Evolutionary conservation across 2,797 vertebrate species (phyloP).

Genomic region (Sebastes diploproa): DNA sequence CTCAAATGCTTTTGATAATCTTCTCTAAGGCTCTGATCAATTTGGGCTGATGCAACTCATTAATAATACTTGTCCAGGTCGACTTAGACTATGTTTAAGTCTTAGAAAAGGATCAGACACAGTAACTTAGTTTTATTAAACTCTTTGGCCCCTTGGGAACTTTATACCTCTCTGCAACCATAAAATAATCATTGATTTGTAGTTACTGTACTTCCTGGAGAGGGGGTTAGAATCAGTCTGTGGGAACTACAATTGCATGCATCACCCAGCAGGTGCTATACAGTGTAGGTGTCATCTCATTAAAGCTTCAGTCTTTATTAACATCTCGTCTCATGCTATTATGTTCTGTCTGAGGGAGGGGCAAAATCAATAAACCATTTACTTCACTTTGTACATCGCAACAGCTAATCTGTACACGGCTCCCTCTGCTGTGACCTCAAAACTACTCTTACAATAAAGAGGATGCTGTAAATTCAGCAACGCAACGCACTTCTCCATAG

Average conservation of each 20-base stretch:
- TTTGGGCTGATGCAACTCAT: slow-evolving; percentile 75
- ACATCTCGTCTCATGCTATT: slow-evolving; percentile 52
- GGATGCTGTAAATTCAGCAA: slow-evolving; percentile 20
- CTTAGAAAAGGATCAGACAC: slow-evolving; percentile 56
- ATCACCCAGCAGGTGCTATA: slow-evolving; percentile 28
- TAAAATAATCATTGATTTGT: slow-evolving; percentile 23
- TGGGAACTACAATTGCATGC: slow-evolving; percentile 16
- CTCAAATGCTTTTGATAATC: slow-evolving; percentile 81
- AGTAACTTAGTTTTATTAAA: slow-evolving; percentile 39
- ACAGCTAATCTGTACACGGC: slow-evolving; percentile 42
- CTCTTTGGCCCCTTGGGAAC: slow-evolving; percentile 10
- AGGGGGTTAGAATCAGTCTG: neutral
- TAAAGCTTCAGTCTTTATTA: slow-evolving; percentile 67
- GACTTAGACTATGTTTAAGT: slow-evolving; percentile 56
- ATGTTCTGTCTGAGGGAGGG: slow-evolving; percentile 35
- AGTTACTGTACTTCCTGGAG: slow-evolving; percentile 4
- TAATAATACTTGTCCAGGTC: slow-evolving; percentile 67
- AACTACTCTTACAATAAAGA: slow-evolving; percentile 31
- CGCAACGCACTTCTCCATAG: slow-evolving; percentile 9
- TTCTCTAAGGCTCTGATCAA: slow-evolving; percentile 76
- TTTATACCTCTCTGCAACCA: neutral
- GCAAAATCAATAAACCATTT: slow-evolving; percentile 75
- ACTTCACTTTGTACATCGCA: slow-evolving; percentile 61
- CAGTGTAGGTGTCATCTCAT: slow-evolving; percentile 53
- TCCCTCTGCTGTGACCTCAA: slow-evolving; percentile 47